Conservation (phyloP, 2,888 invertebrate genomes). For the Hemistola chrysoprasaria region DNA sequence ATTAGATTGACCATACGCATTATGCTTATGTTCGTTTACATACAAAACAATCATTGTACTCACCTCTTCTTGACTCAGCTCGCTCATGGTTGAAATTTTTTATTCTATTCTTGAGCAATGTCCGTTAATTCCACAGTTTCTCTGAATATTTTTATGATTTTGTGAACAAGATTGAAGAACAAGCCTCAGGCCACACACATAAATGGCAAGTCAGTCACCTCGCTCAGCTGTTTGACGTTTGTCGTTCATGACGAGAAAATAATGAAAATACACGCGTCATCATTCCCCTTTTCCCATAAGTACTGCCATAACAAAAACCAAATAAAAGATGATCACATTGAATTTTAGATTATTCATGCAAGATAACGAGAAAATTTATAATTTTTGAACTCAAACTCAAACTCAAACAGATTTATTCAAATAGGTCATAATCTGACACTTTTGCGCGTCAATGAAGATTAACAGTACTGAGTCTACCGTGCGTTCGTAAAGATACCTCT, state of each 20-base stretch:
- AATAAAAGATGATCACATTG: no score
- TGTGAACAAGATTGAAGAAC: conserved; percentile 60
- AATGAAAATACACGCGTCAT: conserved; percentile 81
- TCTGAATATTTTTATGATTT: conserved; percentile 54
- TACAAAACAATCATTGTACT: conserved; percentile 72
- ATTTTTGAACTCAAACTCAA: no score
- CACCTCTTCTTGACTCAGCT: conserved; percentile 95
- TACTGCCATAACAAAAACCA: no score
- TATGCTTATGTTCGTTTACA: conserved; percentile 67
- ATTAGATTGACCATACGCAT: conserved; percentile 77
- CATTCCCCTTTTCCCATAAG: conserved; percentile 36
- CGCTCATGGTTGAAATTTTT: conserved; percentile 84
- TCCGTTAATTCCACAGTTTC: conserved; percentile 49
- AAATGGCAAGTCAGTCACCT: conserved; percentile 79
- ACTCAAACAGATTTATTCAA: no score
- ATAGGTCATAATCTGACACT: no score
- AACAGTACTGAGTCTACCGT: no score
- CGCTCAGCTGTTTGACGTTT: conserved; percentile 79
- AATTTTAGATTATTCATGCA: no score
- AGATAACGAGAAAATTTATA: no score
- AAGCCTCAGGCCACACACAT: no score
- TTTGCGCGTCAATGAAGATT: no score
- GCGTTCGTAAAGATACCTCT: no score
- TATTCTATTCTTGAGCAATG: conserved; percentile 43
- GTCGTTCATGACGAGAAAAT: conserved; percentile 75